These are phyloP conservation scores for Schrankia costaestrigalis DNA, from an alignment of 2,888 invertebrate genomes.

Conservation along the genomic window DNA sequence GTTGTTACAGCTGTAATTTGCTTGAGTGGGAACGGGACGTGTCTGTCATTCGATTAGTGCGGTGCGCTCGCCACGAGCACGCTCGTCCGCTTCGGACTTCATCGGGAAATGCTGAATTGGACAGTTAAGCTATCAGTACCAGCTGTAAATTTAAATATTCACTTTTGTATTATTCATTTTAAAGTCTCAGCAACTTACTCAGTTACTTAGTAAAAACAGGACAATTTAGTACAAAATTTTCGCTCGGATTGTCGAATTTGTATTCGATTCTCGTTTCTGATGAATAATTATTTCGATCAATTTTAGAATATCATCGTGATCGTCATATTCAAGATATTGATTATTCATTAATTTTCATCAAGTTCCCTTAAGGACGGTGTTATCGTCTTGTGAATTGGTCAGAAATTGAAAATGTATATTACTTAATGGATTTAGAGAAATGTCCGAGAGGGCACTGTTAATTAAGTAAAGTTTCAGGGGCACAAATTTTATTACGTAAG, in stretches of 20 bases:
- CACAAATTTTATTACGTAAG: constrained; percentile 62
- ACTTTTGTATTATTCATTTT: no score
- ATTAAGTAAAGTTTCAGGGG: constrained; percentile 71
- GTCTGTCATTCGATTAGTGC: constrained; percentile 40
- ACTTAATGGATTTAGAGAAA: no score
- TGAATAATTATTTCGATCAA: no score
- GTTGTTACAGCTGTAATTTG: constrained; percentile 43
- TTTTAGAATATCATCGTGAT: no score
- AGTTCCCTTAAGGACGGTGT: constrained; percentile 26
- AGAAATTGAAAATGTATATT: constrained; percentile 52
- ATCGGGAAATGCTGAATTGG: constrained; percentile 16
- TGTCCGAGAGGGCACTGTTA: constrained; percentile 55
- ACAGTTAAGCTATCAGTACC: no score
- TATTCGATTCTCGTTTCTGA: constrained; percentile 1
- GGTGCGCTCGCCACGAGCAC: constrained; percentile 11
- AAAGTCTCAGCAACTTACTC: no score
- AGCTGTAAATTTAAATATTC: no score
- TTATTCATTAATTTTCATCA: constrained; percentile 18
- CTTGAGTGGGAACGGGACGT: constrained; percentile 37
- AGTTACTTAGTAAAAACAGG: no score
- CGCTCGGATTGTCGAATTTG: no score
- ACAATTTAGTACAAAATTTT: no score
- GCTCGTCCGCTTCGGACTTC: constrained; percentile 2
- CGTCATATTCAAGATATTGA: no score
- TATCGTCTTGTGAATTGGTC: constrained; percentile 41